Conservation (phyloP, 2,113 vertebrate genomes). For the Bujurquina vittata region DNA sequence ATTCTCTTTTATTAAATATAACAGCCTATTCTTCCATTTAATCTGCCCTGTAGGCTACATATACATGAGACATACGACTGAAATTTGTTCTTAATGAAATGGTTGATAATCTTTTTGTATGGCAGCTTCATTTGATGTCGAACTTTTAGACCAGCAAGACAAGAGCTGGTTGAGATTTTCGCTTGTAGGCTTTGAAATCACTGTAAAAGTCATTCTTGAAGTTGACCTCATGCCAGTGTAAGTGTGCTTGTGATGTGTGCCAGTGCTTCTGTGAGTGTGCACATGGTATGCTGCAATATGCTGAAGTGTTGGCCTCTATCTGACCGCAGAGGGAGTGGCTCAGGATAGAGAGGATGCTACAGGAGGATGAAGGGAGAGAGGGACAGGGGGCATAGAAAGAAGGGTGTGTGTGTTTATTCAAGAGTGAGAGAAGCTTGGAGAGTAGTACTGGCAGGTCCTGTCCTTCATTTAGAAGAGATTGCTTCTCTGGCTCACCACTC, state of each 20-base stretch:
- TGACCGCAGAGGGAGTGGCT: constrained; percentile 79
- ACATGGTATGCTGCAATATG: constrained; percentile 66
- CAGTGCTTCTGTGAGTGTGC: constrained; percentile 29
- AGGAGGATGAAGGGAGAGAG: constrained; percentile 48
- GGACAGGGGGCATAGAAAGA: constrained; percentile 15
- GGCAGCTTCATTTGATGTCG: not conserved
- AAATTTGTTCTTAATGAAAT: not conserved
- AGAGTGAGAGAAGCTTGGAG: constrained; percentile 19
- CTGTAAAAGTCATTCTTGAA: not conserved
- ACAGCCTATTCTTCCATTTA: not conserved
- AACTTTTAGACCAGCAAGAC: not conserved
- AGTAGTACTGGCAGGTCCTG: constrained; percentile 40
- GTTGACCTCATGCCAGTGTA: not conserved
- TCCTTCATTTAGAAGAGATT: constrained; percentile 51
- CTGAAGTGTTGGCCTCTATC: constrained; percentile 74
- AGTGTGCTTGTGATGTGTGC: constrained; percentile 43
- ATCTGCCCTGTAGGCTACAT: not conserved
- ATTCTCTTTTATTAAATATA: not conserved
- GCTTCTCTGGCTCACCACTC: constrained; percentile 47
- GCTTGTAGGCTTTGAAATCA: not conserved
- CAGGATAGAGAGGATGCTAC: constrained; percentile 43
- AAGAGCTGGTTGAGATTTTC: not conserved
- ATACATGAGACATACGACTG: no score
- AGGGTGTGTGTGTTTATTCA: constrained; percentile 20
- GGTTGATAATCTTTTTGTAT: not conserved